phyloP scores from a whole-genome alignment of 2,888 invertebrate genomes.

The Erebia palarica region DNA sequence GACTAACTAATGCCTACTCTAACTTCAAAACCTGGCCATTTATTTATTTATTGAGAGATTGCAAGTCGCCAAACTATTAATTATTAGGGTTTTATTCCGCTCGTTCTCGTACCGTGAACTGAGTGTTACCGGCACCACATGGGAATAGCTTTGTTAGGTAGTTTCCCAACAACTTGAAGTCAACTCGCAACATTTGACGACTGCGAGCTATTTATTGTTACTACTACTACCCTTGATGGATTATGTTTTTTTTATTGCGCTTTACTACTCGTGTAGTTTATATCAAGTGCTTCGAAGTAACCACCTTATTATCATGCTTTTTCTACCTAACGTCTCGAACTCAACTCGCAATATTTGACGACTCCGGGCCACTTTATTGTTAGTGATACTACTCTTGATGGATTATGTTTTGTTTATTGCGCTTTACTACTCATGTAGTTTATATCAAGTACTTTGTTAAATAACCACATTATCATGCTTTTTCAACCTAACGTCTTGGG shows the following conservation, averaged over 20 bases:
- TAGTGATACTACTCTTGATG: constrained; percentile 32
- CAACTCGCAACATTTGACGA: constrained; percentile 42
- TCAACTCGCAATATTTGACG: constrained; percentile 42
- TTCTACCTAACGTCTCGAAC: constrained; percentile 36
- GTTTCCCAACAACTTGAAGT: constrained; percentile 41
- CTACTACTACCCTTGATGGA: constrained; percentile 34
- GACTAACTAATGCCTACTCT: too few relatives aligned
- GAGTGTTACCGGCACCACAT: constrained; percentile 26
- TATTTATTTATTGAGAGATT: too few relatives aligned
- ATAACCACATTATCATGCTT: background rate
- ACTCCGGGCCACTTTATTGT: constrained; percentile 38
- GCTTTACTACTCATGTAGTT: constrained; percentile 19
- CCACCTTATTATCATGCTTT: background rate
- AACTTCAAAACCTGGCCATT: too few relatives aligned
- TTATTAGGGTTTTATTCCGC: constrained; percentile 16
- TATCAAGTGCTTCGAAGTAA: background rate
- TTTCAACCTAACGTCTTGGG: too few relatives aligned
- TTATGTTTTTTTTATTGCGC: constrained; percentile 34
- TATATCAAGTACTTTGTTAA: background rate
- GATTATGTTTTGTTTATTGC: constrained; percentile 36
- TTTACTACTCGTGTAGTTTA: constrained; percentile 15
- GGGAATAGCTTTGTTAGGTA: constrained; percentile 41
- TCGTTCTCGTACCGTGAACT: constrained; percentile 2
- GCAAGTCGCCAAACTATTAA: background rate
- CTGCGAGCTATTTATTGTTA: constrained; percentile 37